Evolutionary conservation across 2,888 invertebrate genomes (phyloP).

Genomic region (Cheilosia vulpina): DNA sequence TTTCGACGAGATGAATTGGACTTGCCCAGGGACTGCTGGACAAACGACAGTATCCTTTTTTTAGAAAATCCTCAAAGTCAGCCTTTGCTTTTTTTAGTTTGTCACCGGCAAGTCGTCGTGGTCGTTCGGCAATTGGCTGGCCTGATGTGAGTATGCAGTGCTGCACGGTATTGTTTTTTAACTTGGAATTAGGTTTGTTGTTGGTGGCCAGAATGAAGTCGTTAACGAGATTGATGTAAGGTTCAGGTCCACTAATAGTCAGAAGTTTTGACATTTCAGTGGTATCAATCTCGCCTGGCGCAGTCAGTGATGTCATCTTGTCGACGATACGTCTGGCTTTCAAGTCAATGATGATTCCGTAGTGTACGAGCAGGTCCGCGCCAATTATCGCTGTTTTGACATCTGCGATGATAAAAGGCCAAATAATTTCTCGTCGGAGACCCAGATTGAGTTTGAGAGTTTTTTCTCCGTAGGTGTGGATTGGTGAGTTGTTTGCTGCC

Average conservation of each 20-base stretch:
- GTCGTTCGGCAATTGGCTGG: constrained; percentile 28
- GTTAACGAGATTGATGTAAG: too few relatives aligned
- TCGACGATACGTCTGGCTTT: constrained; percentile 27
- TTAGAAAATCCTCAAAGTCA: constrained; percentile 27
- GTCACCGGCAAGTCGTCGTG: constrained; percentile 28
- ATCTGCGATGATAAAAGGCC: too few relatives aligned
- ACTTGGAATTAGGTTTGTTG: not conserved
- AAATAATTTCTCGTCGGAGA: too few relatives aligned
- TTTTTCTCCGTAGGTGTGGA: too few relatives aligned
- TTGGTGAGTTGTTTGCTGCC: too few relatives aligned
- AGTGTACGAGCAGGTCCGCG: too few relatives aligned
- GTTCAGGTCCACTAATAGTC: too few relatives aligned
- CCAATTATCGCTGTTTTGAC: too few relatives aligned
- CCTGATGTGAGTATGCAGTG: constrained; percentile 36
- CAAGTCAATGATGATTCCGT: constrained; percentile 1
- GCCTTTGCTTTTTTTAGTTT: constrained; percentile 18
- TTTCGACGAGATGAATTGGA: constrained; percentile 29
- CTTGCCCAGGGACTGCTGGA: constrained; percentile 32
- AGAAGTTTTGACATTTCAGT: too few relatives aligned
- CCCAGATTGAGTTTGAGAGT: too few relatives aligned
- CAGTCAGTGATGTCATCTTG: constrained; percentile 6
- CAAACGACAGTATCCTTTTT: constrained; percentile 17
- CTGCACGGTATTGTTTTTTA: not conserved
- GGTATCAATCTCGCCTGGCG: not conserved
- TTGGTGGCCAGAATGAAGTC: not conserved